Conservation (phyloP, 2,797 vertebrate genomes). For the Astyanax mexicanus region DNA sequence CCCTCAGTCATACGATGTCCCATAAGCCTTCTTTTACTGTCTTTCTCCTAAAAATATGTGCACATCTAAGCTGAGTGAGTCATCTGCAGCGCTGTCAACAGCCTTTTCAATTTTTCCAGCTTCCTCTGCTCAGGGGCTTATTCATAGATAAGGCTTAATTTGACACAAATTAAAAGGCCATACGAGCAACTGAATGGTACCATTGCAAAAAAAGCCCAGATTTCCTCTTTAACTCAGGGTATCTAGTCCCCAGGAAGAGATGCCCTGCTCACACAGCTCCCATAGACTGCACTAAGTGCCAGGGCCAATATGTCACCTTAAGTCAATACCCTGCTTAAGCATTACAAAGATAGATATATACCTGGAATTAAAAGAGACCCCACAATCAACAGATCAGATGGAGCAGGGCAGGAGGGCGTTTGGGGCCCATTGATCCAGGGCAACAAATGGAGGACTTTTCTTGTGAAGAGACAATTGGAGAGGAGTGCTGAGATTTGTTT, state of each 20-base stretch:
- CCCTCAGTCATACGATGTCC: conserved; percentile 19
- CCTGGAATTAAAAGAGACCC: conserved; percentile 71
- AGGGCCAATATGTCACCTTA: conserved; percentile 32
- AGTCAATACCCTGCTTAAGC: conserved; percentile 64
- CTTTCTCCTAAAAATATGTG: conserved; percentile 23
- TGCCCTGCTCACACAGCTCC: conserved; percentile 30
- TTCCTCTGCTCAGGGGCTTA: neutral
- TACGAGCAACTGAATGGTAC: conserved; percentile 14
- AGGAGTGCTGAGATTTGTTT: conserved; percentile 67
- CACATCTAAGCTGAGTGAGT: conserved; percentile 29
- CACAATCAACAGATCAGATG: conserved; percentile 69
- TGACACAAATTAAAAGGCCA: conserved; percentile 24
- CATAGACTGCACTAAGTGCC: conserved; percentile 38
- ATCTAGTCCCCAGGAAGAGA: conserved; percentile 16
- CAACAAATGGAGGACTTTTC: conserved; percentile 43
- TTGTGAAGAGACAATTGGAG: conserved; percentile 35
- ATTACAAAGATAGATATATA: conserved; percentile 73
- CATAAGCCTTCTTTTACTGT: conserved; percentile 15
- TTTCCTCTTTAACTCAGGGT: conserved; percentile 25
- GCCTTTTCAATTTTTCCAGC: neutral
- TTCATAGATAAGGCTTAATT: conserved; percentile 16
- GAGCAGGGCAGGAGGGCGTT: conserved; percentile 56
- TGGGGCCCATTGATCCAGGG: conserved; percentile 63
- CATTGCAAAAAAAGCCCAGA: conserved; percentile 3
- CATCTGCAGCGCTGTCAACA: conserved; percentile 23